Evolutionary conservation across 1,140 invertebrate species (phyloP), one percentile per base, ranked within the genome.

Genomic region (Aphelinus certus): DNA sequence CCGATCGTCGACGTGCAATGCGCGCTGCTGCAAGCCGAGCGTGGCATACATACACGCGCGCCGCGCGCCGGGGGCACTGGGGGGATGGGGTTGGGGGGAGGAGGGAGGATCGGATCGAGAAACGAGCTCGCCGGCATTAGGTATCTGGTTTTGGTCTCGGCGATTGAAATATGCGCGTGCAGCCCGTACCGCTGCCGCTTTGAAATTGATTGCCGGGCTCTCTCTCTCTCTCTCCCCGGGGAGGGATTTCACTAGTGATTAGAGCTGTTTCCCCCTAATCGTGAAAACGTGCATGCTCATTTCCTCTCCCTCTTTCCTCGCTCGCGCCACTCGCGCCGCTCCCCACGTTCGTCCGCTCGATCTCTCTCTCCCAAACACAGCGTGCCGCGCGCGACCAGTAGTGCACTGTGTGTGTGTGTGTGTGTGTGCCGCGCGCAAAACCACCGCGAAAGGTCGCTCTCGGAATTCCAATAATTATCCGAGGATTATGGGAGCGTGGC

Each of bases 241-340:
- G 26, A 47, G 65, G 71, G 56, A 67, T 73, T 74, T 62, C 55
- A 67, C 58, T 70, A 75, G 70, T 75, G 69, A 70, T 70, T 70
- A 58, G 53, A 58, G 61, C 72, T 68, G 72, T 61, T 68, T 74
- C 65, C 49, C 72, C 49, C 72, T 74, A 70, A 70, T 70, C 73
- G 67, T 46, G 65, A 63, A 65, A 68, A 70, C 66, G 73, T 60
- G 60, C 57, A 9, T 45, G 1, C 55, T 58, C 55, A 26, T 68
- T 68, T 68, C 46, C 49, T 56, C 56, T 56, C 26, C n/a, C 62
- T 45, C 62, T 48, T 4, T 7, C 9, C 56, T 47, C 67, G 7
- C 26, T 9, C 42, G 3, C 6, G 2, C 60, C 42, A 61, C 42
- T 9, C 26, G 42, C 45, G 51, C 4, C 26, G 4, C 42, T 45